phyloP scores from a whole-genome alignment of 1,140 invertebrate species.

The Drosophila pseudoobscura region DNA sequence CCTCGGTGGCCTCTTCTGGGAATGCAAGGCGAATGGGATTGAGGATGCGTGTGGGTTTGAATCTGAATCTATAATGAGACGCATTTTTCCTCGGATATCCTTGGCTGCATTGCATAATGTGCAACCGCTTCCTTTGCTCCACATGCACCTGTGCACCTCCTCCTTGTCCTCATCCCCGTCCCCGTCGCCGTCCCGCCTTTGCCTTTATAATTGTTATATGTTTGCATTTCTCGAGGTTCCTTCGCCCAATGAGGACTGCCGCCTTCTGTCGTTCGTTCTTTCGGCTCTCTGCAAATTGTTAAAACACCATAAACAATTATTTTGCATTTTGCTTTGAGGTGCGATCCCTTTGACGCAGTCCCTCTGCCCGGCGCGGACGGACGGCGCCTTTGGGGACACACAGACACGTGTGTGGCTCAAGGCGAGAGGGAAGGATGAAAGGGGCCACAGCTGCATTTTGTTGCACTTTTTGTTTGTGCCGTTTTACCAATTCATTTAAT shows the following conservation, averaged over 20 bases:
- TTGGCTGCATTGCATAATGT: conserved; percentile 65
- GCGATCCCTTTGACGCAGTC: conserved; percentile 45
- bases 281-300: conserved; percentile 63
- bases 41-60: conserved; percentile 25
- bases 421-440: conserved; percentile 1
- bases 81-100: conserved; percentile 51
- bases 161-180: too few species aligned
- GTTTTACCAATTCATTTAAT: conserved; percentile 58
- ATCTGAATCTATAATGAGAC: conserved; percentile 67
- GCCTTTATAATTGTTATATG: conserved; percentile 67
- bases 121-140: conserved; percentile 11
- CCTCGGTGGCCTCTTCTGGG: too few species aligned
- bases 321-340: conserved; percentile 74
- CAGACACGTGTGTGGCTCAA: conserved; percentile 3
- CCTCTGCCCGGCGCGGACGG: neutral
- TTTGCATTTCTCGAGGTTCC: conserved; percentile 44
- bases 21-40: too few species aligned
- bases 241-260: conserved; percentile 21
- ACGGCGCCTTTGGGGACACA: conserved; percentile 10
- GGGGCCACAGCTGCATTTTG: conserved; percentile 25
- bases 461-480: conserved; percentile 59
- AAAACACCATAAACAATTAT: conserved; percentile 81
- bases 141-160: neutral
- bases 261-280: conserved; percentile 1
- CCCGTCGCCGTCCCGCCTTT: neutral